Percentiles rank a stretch among this genome's conserved stretches.
phyloP scores from a whole-genome alignment of 2,888 invertebrate species.

The Odontocolon sp. region DNA sequence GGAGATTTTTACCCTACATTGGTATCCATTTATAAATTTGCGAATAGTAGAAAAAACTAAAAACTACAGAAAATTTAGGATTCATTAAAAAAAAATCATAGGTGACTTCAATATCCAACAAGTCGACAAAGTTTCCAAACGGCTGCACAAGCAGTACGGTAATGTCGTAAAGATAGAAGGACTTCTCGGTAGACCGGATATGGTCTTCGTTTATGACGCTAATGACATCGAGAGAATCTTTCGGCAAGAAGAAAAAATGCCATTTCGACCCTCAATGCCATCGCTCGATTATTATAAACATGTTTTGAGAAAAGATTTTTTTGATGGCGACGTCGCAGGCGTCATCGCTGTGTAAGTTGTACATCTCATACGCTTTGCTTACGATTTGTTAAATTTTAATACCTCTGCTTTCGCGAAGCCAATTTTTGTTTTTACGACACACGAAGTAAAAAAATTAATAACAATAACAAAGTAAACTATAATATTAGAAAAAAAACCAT shows the following conservation, averaged over 20 bases:
- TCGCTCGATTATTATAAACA: slow-evolving; percentile 89
- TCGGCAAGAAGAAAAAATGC: slow-evolving; percentile 86
- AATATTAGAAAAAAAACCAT: too few species aligned
- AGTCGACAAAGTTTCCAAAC: slow-evolving; percentile 85
- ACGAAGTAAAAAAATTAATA: too few species aligned
- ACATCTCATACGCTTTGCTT: not conserved
- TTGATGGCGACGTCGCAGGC: slow-evolving; percentile 85
- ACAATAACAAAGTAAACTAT: too few species aligned
- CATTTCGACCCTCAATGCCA: slow-evolving; percentile 89
- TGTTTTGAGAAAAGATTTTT: slow-evolving; percentile 86
- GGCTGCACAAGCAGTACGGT: slow-evolving; percentile 85
- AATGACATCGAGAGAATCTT: slow-evolving; percentile 87
- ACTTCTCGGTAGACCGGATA: slow-evolving; percentile 87
- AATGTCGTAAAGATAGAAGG: slow-evolving; percentile 87
- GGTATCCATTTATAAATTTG: slow-evolving; percentile 79
- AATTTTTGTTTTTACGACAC: too few species aligned
- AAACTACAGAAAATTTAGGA: too few species aligned
- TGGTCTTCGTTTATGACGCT: slow-evolving; percentile 88
- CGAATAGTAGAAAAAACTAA: not conserved
- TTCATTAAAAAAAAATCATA: slow-evolving; percentile 72
- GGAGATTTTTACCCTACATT: slow-evolving; percentile 88
- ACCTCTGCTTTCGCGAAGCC: too few species aligned
- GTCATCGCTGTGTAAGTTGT: slow-evolving; percentile 88
- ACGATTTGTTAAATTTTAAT: too few species aligned
- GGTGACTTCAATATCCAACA: slow-evolving; percentile 86